Evolutionary conservation across 2,888 invertebrate genomes (phyloP), one percentile per base, ranked within the genome.

Genomic region (Embidobia sp.): DNA sequence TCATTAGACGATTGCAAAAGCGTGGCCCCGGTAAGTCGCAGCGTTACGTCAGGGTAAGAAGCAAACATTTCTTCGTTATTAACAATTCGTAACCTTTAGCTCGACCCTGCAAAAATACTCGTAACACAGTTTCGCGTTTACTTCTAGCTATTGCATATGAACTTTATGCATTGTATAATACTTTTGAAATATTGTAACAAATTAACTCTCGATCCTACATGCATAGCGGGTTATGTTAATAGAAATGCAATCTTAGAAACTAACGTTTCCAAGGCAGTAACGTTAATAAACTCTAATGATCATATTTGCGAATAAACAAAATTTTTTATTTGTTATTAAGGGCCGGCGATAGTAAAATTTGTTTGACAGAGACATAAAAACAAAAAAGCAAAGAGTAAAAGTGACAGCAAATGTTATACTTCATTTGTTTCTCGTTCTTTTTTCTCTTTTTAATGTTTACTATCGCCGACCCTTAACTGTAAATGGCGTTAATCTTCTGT

Each of bases 121-220:
- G n/a, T 19, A 44, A 31, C 26, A 46, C 35, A 61, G 35, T 61
- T 46, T 46, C 22, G 46, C 15, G 10, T 46, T 61, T 49, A 49
- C 42, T 57, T 42, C 37, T 55, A 27, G 13, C 29, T 22, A 29
- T 29, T 6, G 11, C 11, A 10, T 11, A 16, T 19, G 13, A 51
- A 51, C 49, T 51, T 64, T 55, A 67, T 37, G 48, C 44, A 55
- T 55, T 55, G 46, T 63, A 66, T 35, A 66, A 66, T 55, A 66
- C 46, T 29, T 67, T 57, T 49, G 53, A 67, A 46, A 27, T 46
- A 67, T 57, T 69, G 15, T 42, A 49, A 46, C 26, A 48, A 48
- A 61, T 61, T 61, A 67, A 67, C 37, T 67, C 49, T 19, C 33
- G 11, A 46, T 67, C 57, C 48, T 13, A 31, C 48, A 40, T 67